Conservation (phyloP, 30 jellyfish, hydroid and myxozoan genomes). For the Hydractinia symbiolongicarpus region DNA sequence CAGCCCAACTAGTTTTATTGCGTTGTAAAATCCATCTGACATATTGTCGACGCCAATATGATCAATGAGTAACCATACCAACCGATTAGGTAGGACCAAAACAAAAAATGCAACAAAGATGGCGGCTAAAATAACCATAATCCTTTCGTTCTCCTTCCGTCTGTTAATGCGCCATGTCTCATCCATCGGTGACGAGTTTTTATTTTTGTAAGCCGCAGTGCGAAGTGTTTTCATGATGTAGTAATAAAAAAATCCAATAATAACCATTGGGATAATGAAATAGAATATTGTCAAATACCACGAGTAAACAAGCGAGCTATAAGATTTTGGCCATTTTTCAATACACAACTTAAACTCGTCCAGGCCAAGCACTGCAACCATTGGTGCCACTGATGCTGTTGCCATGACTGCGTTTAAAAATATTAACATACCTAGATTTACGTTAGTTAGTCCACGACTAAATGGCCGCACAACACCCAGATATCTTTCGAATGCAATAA, state of each 20-base stretch:
- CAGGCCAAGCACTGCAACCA: background rate
- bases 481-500: background rate
- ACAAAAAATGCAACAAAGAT: background rate
- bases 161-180: background rate
- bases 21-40: background rate
- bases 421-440: background rate
- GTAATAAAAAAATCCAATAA: background rate
- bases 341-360: background rate
- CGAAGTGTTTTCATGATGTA: background rate
- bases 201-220: background rate
- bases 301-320: background rate
- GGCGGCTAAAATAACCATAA: background rate
- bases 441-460: background rate
- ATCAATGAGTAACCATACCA: background rate
- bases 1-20: background rate
- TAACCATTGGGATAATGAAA: background rate
- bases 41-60: background rate
- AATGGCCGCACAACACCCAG: slow-evolving; percentile 1
- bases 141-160: background rate
- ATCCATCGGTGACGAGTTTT: background rate
- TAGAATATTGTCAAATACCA: background rate
- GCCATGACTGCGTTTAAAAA: background rate
- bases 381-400: background rate
- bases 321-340: background rate
- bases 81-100: slow-evolving; percentile 5